A percentile compares a stretch with the other conserved stretches of the same genome.
Conservation (phyloP, 2,797 vertebrate species). For the Apodemus agrarius region DNA sequence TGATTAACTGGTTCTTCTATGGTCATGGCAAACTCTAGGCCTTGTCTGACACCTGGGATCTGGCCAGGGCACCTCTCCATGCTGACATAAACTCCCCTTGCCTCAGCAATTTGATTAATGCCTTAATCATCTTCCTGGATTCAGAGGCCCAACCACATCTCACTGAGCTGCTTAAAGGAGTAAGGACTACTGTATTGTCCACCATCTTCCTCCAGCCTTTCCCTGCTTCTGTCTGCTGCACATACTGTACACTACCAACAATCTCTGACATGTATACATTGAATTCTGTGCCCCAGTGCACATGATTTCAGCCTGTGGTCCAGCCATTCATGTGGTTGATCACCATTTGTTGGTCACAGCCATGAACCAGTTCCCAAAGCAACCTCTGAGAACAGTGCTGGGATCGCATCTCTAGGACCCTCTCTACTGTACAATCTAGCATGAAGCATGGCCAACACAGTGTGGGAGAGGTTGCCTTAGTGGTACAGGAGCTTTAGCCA, state of each 20-base stretch:
- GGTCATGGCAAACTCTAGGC: no score
- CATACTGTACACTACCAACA: background rate
- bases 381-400: background rate
- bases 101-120: background rate
- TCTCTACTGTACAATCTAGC: background rate
- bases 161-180: background rate
- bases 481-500: background rate
- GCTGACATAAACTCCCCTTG: background rate
- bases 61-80: no score
- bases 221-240: background rate
- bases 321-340: background rate
- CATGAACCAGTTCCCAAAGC: background rate
- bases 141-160: background rate
- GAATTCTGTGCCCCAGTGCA: background rate
- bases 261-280: no score
- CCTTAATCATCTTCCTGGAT: background rate
- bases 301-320: background rate
- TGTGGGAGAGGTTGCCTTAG: background rate
- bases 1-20: no score
- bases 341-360: background rate
- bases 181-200: background rate
- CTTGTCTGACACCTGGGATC: no score
- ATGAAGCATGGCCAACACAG: background rate
- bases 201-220: background rate
- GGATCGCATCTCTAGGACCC: background rate